phyloP scores from a whole-genome alignment of 2,113 vertebrate species.

The Emydocephalus ijimae region DNA sequence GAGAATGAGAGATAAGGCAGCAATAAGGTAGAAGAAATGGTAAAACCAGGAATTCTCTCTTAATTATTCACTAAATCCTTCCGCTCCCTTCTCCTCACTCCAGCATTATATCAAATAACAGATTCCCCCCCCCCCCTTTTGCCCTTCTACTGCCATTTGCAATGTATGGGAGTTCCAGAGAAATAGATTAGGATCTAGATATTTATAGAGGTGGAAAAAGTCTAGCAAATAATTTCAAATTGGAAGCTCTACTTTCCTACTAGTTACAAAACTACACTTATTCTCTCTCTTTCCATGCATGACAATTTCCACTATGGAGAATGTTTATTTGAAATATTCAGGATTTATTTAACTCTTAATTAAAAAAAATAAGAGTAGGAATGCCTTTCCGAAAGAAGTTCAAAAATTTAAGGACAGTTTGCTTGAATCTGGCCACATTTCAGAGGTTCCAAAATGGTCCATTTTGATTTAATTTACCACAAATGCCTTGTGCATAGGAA shows the following conservation, averaged over 20 bases:
- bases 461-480: background rate
- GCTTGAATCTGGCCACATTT: background rate
- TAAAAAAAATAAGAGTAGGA: background rate
- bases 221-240: background rate
- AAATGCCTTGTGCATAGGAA: background rate
- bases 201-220: background rate
- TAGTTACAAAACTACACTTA: background rate
- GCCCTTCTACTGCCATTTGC: background rate
- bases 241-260: background rate
- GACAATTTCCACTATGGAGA: background rate
- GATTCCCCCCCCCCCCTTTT: background rate
- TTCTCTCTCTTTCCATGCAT: background rate
- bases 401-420: background rate
- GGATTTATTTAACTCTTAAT: background rate
- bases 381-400: background rate
- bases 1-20: background rate
- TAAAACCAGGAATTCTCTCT: background rate
- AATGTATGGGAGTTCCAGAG: background rate
- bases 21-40: background rate
- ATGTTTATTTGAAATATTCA: background rate
- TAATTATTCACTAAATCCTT: background rate
- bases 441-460: background rate
- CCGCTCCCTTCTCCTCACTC: background rate
- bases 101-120: background rate
- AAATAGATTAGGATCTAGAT: background rate